Percentiles rank a stretch among this genome's conserved stretches.
Evolutionary conservation across 2,888 invertebrate species (phyloP).

Genomic region (Drosophila dives): DNA sequence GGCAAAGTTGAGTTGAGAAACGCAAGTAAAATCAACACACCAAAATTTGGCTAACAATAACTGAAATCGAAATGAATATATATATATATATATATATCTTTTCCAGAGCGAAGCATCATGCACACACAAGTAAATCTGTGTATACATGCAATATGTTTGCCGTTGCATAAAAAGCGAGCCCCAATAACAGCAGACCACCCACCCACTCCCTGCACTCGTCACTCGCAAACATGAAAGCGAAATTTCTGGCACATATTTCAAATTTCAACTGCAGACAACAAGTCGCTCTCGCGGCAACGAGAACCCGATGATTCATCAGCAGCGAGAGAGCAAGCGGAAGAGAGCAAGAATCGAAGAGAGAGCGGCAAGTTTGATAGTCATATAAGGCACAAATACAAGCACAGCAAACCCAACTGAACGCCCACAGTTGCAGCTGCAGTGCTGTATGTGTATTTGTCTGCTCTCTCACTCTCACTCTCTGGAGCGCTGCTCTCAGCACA

Average conservation of each 20-base stretch:
- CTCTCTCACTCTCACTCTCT: slow-evolving; percentile 7
- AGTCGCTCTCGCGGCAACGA: slow-evolving; percentile 50
- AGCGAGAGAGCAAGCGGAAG: slow-evolving; percentile 10
- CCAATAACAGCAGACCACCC: background rate
- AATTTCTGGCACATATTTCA: slow-evolving; percentile 79
- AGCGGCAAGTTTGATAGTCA: slow-evolving; percentile 15
- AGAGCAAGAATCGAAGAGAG: slow-evolving; percentile 18
- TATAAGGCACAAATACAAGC: slow-evolving; percentile 42
- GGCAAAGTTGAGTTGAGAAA: slow-evolving; percentile 66
- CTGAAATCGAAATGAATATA: slow-evolving; percentile 59
- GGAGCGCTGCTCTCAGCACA: slow-evolving; percentile 5
- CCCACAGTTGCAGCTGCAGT: slow-evolving; percentile 40
- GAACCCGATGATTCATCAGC: slow-evolving; percentile 63
- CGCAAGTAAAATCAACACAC: slow-evolving; percentile 29
- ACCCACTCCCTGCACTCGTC: slow-evolving; percentile 9
- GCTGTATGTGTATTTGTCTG: slow-evolving; percentile 10
- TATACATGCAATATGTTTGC: slow-evolving; percentile 24
- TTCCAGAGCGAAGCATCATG: slow-evolving; percentile 16
- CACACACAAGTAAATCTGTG: slow-evolving; percentile 10
- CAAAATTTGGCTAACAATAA: slow-evolving; percentile 16
- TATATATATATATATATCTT: slow-evolving; percentile 20
- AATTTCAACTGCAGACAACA: slow-evolving; percentile 67
- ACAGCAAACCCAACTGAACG: slow-evolving; percentile 13
- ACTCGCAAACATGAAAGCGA: slow-evolving; percentile 73
- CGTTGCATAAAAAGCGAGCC: slow-evolving; percentile 62